phyloP scores from a whole-genome alignment of 2,888 invertebrate species.

The Orthosia incerta region DNA sequence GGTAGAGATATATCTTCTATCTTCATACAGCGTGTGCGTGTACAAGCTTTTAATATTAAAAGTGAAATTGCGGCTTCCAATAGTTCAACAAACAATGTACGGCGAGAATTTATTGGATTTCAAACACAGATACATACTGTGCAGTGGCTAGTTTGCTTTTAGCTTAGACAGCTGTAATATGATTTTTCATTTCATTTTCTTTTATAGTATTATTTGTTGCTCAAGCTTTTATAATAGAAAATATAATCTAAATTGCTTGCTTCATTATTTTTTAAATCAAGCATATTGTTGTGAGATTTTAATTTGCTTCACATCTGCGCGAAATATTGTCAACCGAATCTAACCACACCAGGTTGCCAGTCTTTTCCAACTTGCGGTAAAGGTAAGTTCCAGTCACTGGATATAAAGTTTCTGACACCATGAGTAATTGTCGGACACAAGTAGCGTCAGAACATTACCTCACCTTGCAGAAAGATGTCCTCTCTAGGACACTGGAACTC shows the following conservation, averaged over 20 bases:
- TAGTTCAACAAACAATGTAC: conserved; percentile 22
- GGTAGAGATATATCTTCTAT: conserved; percentile 10
- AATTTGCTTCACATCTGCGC: background rate
- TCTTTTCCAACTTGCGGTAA: conserved; percentile 11
- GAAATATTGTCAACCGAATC: background rate
- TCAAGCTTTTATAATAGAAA: background rate
- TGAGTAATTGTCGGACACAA: conserved; percentile 47
- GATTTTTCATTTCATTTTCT: conserved; percentile 4
- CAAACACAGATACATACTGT: conserved; percentile 32
- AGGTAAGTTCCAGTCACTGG: conserved; percentile 25
- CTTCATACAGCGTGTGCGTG: background rate
- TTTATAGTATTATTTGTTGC: background rate
- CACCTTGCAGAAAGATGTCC: conserved; percentile 48
- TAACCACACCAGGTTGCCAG: conserved; percentile 1
- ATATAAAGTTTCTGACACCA: conserved; percentile 43
- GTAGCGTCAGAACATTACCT: conserved; percentile 43
- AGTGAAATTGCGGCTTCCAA: conserved; percentile 32
- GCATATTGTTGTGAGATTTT: background rate
- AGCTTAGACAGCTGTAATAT: background rate
- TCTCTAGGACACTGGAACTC: conserved; percentile 53
- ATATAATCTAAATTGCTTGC: background rate
- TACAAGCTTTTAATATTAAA: conserved; percentile 31
- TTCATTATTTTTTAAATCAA: background rate
- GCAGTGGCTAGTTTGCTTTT: conserved; percentile 19
- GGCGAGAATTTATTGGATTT: conserved; percentile 49